Base-by-base conservation (phyloP, 2,888 invertebrate species). In the Fissipunctia ypsillon region DNA sequence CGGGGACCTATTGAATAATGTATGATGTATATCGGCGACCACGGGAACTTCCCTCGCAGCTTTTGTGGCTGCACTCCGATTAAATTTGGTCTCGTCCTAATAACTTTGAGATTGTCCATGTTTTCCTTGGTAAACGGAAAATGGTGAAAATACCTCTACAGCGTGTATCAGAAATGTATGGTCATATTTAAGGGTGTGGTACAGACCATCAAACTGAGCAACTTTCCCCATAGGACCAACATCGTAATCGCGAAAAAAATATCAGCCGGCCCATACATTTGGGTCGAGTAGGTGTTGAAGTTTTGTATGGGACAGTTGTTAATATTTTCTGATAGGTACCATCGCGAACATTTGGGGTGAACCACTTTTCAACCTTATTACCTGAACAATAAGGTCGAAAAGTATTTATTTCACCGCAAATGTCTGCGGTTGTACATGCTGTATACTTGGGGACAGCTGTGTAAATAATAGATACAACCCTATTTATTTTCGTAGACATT, bases 1-100 rank as follows among this genome's bases (percentile, higher is more conserved):
- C 54, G 71, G 54, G 71, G 73, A 71, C 81, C 81, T 84, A 83
- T 84, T 89, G 88, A 87, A 89, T 89, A 86, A 89, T 89, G 84
- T 83, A 88, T 89, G 84, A 25, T 81, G 81, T 84, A 73, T 76
- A 83, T 78, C 59, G 71, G 54, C 48, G 75, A 67, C 81, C 69
- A 56, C 67, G 50, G 43, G 61, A 82, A 74, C 70, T 76, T 70
- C 48, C 63, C 52, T 73, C 70, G 70, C 70, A 71, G 76, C 72
- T 72, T 76, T 43, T 48, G 70, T 64, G 35, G n/a, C 43, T 59
- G 73, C 38, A 54, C 48, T 66, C 45, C 25, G 61, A 80, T 76
- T 68, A 76, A 66, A 79, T 81, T 84, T 69, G 41, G 45, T 78
- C 66, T 43, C 52, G 52, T 69, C 54, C 67, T 61, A 67, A 68